Conservation (phyloP, 2,113 vertebrate species). For the Phasianus colchicus region DNA sequence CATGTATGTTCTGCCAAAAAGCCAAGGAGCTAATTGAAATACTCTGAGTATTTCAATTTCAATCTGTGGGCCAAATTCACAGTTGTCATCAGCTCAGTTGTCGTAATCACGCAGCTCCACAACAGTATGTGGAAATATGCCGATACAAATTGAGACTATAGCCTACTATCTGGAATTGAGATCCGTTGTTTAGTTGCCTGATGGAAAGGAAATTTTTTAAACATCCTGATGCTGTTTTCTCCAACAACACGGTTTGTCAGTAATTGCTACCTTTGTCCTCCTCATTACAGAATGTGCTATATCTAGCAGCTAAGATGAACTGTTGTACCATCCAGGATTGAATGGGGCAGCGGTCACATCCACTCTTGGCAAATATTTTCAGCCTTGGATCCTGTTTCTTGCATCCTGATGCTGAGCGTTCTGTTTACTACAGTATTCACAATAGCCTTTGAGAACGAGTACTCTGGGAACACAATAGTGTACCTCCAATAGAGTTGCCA, state of each 20-base stretch:
- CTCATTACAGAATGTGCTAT: constrained; percentile 11
- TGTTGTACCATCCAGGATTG: constrained; percentile 24
- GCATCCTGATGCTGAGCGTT: constrained; percentile 61
- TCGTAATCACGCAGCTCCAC: background rate
- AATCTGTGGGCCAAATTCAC: background rate
- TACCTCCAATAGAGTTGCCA: constrained; percentile 69
- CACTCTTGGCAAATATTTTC: constrained; percentile 46
- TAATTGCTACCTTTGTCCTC: constrained; percentile 51
- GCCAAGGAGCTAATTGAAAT: constrained; percentile 15
- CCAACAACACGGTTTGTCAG: background rate
- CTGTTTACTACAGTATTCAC: constrained; percentile 67
- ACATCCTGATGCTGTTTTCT: constrained; percentile 51
- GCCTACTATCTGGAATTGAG: background rate
- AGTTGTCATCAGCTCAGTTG: constrained; percentile 13
- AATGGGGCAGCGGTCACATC: constrained; percentile 68
- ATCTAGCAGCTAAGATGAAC: constrained; percentile 28
- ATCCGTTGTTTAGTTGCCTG: background rate
- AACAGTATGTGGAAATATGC: background rate
- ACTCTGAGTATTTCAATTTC: background rate
- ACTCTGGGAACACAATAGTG: constrained; percentile 72
- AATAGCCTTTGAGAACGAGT: constrained; percentile 62
- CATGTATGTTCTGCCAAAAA: background rate
- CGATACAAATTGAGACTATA: background rate
- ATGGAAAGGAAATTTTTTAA: constrained; percentile 44
- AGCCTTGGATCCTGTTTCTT: constrained; percentile 66